Evolutionary conservation across 2,888 invertebrate species (phyloP), one percentile per base, ranked within the genome.

Genomic region (Eupithecia dodoneata): DNA sequence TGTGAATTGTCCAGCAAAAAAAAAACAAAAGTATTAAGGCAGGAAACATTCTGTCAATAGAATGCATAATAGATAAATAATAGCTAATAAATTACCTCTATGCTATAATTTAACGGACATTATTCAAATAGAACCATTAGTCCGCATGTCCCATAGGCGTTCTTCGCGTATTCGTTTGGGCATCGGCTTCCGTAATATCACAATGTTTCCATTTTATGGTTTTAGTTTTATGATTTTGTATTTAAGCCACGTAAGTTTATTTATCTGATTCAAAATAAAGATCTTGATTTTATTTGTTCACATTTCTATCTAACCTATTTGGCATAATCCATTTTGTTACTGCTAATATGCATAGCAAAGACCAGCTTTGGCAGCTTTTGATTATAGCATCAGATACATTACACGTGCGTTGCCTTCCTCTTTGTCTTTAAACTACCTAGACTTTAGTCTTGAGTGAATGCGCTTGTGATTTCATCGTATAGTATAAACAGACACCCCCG

Each of bases 91-190:
- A 55, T 55, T 55, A 9, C 47, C 45, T 52, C 15, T 52, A 52
- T 52, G 52, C 52, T 52, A n/a, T 55, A n/a, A 55, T 55, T 55
- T 55, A n/a, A 55, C n/a, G 7, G 55, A 55, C 9, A 55, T 7
- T 55, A 55, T n/a, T 55, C n/a, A 55, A 55, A 55, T n/a, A n/a
- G n/a, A 55, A n/a, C 55, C n/a, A 55, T 55, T 55, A n/a, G 55
- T 3, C 3, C 55, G 55, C n/a, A 7, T n/a, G 55, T 9, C n/a
- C 9, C n/a, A n/a, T 6, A 7, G 55, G 55, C n/a, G 55, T n/a
- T 55, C 55, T n/a, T 55, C 7, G n/a, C n/a, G 55, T 15, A 52
- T 15, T 10, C 4, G 52, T 52, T 15, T 52, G 15, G 5, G 15
- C 55, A n/a, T 55, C 7, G 9, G n/a, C n/a, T n/a, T 55, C 55